phyloP scores from a whole-genome alignment of 2,113 vertebrate species.

The Rattus rattus region DNA sequence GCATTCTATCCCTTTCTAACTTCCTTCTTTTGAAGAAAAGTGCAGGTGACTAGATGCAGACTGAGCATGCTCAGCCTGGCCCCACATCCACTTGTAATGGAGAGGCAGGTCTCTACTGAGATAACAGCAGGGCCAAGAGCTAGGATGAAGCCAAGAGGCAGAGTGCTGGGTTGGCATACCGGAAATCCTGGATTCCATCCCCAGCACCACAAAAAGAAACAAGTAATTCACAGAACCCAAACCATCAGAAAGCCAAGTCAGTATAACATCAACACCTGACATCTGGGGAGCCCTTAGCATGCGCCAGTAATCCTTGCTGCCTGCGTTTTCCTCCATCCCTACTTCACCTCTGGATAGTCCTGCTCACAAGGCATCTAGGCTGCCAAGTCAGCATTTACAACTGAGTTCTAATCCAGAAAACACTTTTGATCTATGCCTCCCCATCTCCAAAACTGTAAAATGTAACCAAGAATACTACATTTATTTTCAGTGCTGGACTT shows the following conservation, averaged over 20 bases:
- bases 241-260: not conserved
- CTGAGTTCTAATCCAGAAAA: not conserved
- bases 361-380: not conserved
- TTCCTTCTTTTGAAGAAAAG: constrained; percentile 36
- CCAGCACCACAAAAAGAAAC: not conserved
- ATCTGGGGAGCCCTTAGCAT: not conserved
- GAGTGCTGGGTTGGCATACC: fast-evolving
- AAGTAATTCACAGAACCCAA: not conserved
- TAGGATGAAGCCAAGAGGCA: not conserved
- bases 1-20: not conserved
- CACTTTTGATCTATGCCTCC: not conserved
- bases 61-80: not conserved
- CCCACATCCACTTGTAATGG: not conserved
- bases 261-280: not conserved
- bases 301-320: not conserved
- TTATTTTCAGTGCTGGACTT: not conserved
- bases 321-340: not conserved
- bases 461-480: not conserved
- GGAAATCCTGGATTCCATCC: not conserved
- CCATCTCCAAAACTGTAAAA: not conserved
- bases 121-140: not conserved
- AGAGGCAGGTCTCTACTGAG: not conserved
- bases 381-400: not conserved
- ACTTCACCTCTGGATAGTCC: not conserved
- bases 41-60: not conserved